Percentiles rank a stretch among this genome's conserved stretches.
phyloP scores from a whole-genome alignment of 2,888 invertebrate genomes.

The Pinctada fucata region DNA sequence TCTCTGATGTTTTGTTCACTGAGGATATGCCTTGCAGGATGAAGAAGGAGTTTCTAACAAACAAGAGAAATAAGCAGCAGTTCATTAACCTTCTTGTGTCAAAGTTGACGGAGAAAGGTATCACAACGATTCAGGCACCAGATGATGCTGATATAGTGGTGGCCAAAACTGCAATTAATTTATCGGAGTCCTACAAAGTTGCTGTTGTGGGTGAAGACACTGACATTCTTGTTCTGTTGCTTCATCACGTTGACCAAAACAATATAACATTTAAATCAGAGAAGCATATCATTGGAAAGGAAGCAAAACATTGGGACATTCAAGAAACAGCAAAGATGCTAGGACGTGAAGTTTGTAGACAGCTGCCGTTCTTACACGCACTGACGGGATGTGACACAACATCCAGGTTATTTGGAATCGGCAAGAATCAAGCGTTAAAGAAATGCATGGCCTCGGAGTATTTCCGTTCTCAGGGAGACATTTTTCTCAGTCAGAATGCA shows the following conservation, averaged over 20 bases:
- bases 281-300: conserved; percentile 13
- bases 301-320: conserved; percentile 45
- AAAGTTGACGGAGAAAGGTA: conserved; percentile 30
- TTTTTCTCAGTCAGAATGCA: conserved; percentile 12
- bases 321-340: conserved; percentile 15
- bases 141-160: conserved; percentile 54
- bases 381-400: too few species aligned
- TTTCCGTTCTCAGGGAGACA: conserved; percentile 18
- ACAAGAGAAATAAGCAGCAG: conserved; percentile 51
- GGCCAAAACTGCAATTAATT: conserved; percentile 45
- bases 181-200: conserved; percentile 28
- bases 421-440: conserved; percentile 41
- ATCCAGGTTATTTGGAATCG: conserved; percentile 10
- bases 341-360: too few species aligned
- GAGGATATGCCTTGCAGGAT: conserved; percentile 37
- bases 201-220: conserved; percentile 61
- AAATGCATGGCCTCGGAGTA: conserved; percentile 32
- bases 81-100: conserved; percentile 50
- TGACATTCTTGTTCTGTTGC: conserved; percentile 56
- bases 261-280: conserved; percentile 39
- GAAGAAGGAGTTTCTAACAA: conserved; percentile 53
- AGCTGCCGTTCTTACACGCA: too few species aligned
- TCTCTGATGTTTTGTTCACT: conserved; percentile 28
- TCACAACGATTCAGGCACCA: conserved; percentile 36
- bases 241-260: conserved; percentile 39